phyloP scores from a whole-genome alignment of 1,140 invertebrate species.

The Aphis gossypii region DNA sequence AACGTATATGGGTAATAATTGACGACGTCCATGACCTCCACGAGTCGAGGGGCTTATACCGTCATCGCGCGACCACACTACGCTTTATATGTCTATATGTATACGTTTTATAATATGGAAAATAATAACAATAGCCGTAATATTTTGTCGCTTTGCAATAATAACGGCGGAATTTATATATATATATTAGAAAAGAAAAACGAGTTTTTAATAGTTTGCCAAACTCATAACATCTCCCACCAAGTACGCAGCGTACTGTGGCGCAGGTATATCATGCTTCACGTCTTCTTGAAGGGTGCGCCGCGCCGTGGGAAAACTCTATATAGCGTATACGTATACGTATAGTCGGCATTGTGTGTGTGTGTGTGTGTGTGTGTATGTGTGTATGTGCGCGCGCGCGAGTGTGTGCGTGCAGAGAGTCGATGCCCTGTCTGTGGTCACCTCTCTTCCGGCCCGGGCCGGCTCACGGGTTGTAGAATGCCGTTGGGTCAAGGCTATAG shows the following conservation, averaged over 20 bases:
- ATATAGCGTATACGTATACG: background rate
- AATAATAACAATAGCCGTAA: constrained; percentile 17
- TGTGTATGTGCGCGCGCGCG: background rate
- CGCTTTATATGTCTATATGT: background rate
- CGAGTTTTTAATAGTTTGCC: constrained; percentile 51
- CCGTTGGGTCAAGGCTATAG: constrained; percentile 58
- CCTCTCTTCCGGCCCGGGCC: constrained; percentile 57
- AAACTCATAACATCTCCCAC: constrained; percentile 45
- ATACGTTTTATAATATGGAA: background rate
- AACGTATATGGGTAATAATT: background rate
- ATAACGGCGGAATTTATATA: background rate
- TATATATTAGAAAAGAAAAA: background rate
- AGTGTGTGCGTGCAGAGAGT: constrained; percentile 30
- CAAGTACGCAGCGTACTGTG: background rate
- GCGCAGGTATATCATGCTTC: background rate
- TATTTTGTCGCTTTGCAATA: constrained; percentile 17
- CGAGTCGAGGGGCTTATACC: background rate
- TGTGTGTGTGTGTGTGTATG: background rate
- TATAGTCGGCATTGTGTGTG: constrained; percentile 39
- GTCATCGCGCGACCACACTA: background rate
- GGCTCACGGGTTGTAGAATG: constrained; percentile 53
- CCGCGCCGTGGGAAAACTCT: constrained; percentile 56
- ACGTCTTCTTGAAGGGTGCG: constrained; percentile 46
- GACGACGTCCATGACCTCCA: background rate
- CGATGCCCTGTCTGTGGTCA: constrained; percentile 58